Base-by-base conservation (phyloP, 2,113 vertebrate genomes). In the Amblyornis subalaris region DNA sequence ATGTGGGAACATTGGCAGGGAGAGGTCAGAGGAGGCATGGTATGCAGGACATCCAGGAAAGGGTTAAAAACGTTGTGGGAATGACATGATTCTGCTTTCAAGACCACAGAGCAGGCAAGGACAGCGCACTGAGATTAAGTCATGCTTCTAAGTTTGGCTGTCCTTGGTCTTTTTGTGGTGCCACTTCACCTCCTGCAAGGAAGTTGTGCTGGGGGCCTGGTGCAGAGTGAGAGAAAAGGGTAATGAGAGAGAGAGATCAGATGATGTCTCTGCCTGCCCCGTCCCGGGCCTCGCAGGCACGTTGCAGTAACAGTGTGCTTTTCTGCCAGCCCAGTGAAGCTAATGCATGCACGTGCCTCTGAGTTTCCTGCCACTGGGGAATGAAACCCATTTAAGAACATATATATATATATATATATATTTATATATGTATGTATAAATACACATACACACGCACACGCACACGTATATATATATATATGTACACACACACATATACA, bases 81-180 rank as follows among this genome's bases (percentile, higher is more conserved):
- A 93, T 65, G 88, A 90, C 88, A 80, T 15, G 33, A 94, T 94
- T 85, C 87, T 94, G 75, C 81, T 85, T 89, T 94, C 75, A 57
- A 79, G 88, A 85, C 62, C 73, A 85, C 81, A 62, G 74, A 93
- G 67, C 74, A 76, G 70, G 90, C 86, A 80, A 88, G 77, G 85
- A 88, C 89, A 94, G 93, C 90, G 94, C 83, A 36, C 33, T 44
- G 78, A 83, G 89, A 96, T 96, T 76, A 94, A 90, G 89, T 94
- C 94, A 96, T 91, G 89, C 85, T 92, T 91, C 91, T 95, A 94
- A 96, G 66, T 95, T 96, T 94, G 92, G 85, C 85, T 75, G 67
- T 76, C 83, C 88, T 53, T 74, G 82, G 87, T 69, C 50, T 70
- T 50, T 15, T 45, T 57, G 78, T 62, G 74, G 78, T 88, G 88